Percentiles rank a stretch among this genome's conserved stretches.
phyloP scores from a whole-genome alignment of 2,888 invertebrate species.

The Notocelia uddmanniana region DNA sequence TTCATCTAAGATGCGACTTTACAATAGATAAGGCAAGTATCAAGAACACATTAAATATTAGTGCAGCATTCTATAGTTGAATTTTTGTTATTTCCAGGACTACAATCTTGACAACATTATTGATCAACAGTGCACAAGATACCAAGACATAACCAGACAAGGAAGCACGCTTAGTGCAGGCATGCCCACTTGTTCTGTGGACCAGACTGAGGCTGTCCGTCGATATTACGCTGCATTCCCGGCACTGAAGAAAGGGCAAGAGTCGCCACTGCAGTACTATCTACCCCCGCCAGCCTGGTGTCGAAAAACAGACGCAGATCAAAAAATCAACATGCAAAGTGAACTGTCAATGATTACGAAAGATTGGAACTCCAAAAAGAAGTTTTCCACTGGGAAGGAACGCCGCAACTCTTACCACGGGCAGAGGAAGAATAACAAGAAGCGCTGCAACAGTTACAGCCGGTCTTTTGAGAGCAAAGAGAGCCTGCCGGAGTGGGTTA shows the following conservation, averaged over 20 bases:
- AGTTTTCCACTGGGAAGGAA: slow-evolving; percentile 72
- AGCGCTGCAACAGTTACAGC: slow-evolving; percentile 75
- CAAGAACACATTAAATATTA: not conserved
- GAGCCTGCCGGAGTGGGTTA: slow-evolving; percentile 84
- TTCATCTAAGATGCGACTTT: slow-evolving; percentile 5
- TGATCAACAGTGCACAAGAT: slow-evolving; percentile 92
- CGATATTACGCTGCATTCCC: slow-evolving; percentile 93
- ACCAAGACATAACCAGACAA: slow-evolving; percentile 88
- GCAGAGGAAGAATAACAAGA: slow-evolving; percentile 71
- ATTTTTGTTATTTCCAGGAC: slow-evolving; percentile 85
- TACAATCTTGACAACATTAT: slow-evolving; percentile 93
- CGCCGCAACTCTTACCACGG: slow-evolving; percentile 78
- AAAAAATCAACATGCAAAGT: slow-evolving; percentile 76
- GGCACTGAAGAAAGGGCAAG: slow-evolving; percentile 85
- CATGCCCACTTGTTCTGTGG: slow-evolving; percentile 82
- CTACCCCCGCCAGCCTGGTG: slow-evolving; percentile 81
- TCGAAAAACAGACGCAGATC: slow-evolving; percentile 65
- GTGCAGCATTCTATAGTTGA: not conserved
- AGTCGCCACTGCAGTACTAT: slow-evolving; percentile 77
- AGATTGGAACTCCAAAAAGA: slow-evolving; percentile 75
- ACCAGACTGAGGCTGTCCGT: slow-evolving; percentile 89
- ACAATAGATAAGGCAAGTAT: not conserved
- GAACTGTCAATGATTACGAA: slow-evolving; percentile 66
- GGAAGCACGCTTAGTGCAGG: slow-evolving; percentile 76
- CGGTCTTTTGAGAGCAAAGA: slow-evolving; percentile 79